Evolutionary conservation across 2,888 invertebrate genomes (phyloP), one percentile per base, ranked within the genome.

Genomic region (Drosophila putrida): DNA sequence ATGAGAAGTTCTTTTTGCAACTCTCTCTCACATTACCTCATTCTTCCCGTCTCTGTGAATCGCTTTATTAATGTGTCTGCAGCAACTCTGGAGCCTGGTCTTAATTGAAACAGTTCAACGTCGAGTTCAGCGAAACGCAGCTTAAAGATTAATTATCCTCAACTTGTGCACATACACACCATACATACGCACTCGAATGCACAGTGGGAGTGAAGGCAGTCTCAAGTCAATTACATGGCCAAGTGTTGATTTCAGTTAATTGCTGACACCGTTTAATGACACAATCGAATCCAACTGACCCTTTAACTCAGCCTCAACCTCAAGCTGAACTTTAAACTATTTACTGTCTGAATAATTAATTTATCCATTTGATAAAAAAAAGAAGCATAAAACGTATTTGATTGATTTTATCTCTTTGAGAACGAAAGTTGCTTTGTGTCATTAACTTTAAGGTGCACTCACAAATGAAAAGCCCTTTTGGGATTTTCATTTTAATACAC

Each of bases 211-310:
- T 20, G 15, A 15, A 31, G 33, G 11, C 46, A 33, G 39, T 71
- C 75, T 69, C 82, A 50, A 53, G 61, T 65, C 74, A 65, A 78
- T 80, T 78, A 66, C 61, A 57, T 31, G 15, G 51, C 46, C 70
- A 70, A 78, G 83, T 88, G 83, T 80, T 78, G 84, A 88, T 79
- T 81, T 81, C 75, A 81, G 54, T 75, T 83, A 83, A 85, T 83
- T 87, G 66, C 77, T 69, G 69, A 75, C 79, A 75, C 86, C 71
- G 59, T 75, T 78, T 74, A 78, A 71, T 75, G 72, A 35, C 64
- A 62, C 71, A 73, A 74, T 71, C 58, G 51, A 51, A 53, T 47
- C 25, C 57, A 44, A 13, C 31, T 64, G 63, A 61, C 67, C 78
- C 44, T 27, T 47, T 11, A 65, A 57, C 51, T 39, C 20, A 15